A percentile compares a stretch with the other conserved stretches of the same genome.
These are phyloP conservation scores for Cairina moschata DNA, from an alignment of 2,113 vertebrate species.

Conservation along the genomic window DNA sequence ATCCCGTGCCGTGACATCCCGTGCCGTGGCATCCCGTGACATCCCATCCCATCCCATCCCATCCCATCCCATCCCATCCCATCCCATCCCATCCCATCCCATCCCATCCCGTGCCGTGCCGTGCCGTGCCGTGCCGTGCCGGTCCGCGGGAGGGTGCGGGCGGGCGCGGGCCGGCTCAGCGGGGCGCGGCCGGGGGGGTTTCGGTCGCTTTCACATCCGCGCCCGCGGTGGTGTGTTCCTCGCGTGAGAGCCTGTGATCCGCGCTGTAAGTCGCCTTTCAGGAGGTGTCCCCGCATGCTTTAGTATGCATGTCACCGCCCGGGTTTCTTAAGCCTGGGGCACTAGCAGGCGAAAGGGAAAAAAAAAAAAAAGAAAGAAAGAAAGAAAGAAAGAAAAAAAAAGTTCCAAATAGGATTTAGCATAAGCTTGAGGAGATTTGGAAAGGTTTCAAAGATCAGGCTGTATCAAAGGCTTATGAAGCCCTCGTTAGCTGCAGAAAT, in stretches of 20 bases:
- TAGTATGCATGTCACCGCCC: constrained; percentile 83
- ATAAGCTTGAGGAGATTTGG: constrained; percentile 91
- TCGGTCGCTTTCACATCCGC: constrained; percentile 75
- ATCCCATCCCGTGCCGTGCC: no score
- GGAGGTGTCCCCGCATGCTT: constrained; percentile 70
- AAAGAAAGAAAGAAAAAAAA: constrained; percentile 47
- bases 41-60: no score
- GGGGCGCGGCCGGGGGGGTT: background rate
- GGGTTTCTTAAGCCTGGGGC: constrained; percentile 82
- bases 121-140: background rate
- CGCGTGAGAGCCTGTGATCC: constrained; percentile 80
- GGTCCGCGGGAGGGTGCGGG: background rate
- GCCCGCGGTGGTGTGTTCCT: constrained; percentile 73
- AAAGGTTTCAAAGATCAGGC: constrained; percentile 94
- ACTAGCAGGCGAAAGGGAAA: constrained; percentile 79
- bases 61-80: no score
- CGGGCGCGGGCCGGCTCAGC: background rate
- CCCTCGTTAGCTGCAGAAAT: constrained; percentile 90
- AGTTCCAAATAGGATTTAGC: constrained; percentile 96
- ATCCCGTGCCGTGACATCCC: no score
- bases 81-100: no score
- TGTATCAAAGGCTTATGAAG: constrained; percentile 96
- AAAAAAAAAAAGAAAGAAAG: constrained; percentile 10
- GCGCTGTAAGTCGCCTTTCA: constrained; percentile 77
- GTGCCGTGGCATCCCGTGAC: no score